Conservation (phyloP, 1,140 invertebrate species). For the Hormaphis cornu region DNA sequence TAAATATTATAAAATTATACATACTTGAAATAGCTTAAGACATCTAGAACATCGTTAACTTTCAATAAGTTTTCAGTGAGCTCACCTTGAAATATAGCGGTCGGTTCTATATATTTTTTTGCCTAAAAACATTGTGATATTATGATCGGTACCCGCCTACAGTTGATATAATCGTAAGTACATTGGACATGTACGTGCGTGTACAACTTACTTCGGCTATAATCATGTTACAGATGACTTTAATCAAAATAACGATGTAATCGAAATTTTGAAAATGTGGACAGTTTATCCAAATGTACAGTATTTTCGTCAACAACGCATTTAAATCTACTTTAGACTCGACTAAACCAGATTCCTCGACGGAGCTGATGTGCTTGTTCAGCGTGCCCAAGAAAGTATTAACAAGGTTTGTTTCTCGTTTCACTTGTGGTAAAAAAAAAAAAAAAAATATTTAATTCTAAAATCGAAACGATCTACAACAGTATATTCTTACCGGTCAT, state of each 20-base stretch:
- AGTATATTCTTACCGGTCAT: slow-evolving; percentile 3
- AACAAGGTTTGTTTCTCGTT: background rate
- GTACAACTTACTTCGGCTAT: slow-evolving; percentile 52
- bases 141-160: no score
- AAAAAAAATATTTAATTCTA: background rate
- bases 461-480: background rate
- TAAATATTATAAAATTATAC: slow-evolving; percentile 19
- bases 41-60: slow-evolving; percentile 44
- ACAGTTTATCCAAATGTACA: slow-evolving; percentile 73
- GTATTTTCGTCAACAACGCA: slow-evolving; percentile 62
- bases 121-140: slow-evolving; percentile 35
- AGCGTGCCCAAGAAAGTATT: background rate
- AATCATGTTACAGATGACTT: slow-evolving; percentile 66
- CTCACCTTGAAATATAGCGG: slow-evolving; percentile 62
- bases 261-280: slow-evolving; percentile 69
- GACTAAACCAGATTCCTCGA: slow-evolving; percentile 49
- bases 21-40: slow-evolving; percentile 48
- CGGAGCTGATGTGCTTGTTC: background rate
- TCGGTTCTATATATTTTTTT: slow-evolving; percentile 45
- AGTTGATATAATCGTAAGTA: no score
- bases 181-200: no score
- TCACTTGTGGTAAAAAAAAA: slow-evolving; percentile 4
- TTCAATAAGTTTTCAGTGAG: slow-evolving; percentile 52
- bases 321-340: slow-evolving; percentile 53
- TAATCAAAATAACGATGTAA: slow-evolving; percentile 59